Conservation (phyloP, 2,797 vertebrate genomes). For the Halcyon smyrnensis region DNA sequence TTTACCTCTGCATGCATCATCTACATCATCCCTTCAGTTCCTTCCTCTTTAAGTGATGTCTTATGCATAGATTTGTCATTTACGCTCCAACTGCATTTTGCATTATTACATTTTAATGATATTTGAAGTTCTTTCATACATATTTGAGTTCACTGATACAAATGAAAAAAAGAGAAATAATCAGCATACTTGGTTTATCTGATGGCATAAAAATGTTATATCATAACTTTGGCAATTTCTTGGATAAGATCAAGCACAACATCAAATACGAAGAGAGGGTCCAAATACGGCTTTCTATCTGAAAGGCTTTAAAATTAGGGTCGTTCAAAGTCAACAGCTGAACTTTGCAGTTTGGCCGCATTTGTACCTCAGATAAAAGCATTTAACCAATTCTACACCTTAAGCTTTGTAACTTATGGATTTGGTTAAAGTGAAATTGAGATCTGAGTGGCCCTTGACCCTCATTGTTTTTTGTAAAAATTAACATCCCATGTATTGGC, state of each 20-base stretch:
- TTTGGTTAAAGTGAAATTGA: not conserved
- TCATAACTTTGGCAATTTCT: constrained; percentile 42
- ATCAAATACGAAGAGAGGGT: constrained; percentile 11
- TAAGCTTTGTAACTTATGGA: not conserved
- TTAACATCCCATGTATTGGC: not conserved
- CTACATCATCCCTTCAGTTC: constrained; percentile 54
- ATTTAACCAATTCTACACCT: not conserved
- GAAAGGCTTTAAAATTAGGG: not conserved
- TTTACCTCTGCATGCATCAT: constrained; percentile 63
- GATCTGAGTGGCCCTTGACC: not conserved
- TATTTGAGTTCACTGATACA: constrained; percentile 65
- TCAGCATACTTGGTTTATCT: constrained; percentile 56
- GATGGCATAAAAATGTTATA: constrained; percentile 41
- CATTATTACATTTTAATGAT: constrained; percentile 74
- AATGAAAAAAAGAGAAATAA: constrained; percentile 65
- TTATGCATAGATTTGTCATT: constrained; percentile 68
- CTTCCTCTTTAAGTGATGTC: constrained; percentile 61
- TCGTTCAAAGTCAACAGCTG: not conserved
- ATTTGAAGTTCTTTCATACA: constrained; percentile 71
- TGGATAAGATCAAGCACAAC: constrained; percentile 39
- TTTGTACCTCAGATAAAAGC: not conserved
- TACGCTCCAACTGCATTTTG: constrained; percentile 65
- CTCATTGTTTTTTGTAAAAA: not conserved
- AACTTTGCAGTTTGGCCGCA: constrained; percentile 7
- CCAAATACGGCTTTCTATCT: not conserved